A percentile compares a stretch with the other conserved stretches of the same genome.
These are phyloP conservation scores for Pocillopora damicornis DNA, from an alignment of 64 coral and sea anemone genomes.

Conservation along the genomic window DNA sequence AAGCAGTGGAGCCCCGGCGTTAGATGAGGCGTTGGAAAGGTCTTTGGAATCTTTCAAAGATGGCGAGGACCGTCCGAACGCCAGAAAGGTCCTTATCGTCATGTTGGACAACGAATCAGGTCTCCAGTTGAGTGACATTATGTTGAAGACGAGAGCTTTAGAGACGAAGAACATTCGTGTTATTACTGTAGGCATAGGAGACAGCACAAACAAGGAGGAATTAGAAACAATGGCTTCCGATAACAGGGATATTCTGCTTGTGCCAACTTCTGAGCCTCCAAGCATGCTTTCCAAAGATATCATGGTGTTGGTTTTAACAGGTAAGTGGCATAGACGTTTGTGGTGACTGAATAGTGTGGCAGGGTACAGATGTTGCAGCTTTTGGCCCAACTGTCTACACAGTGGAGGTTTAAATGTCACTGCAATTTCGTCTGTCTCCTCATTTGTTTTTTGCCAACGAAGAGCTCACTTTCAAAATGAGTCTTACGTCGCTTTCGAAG, in stretches of 20 bases:
- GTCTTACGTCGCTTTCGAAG: no score
- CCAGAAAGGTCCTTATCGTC: constrained; percentile 71
- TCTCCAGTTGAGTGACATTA: constrained; percentile 20
- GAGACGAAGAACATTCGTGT: constrained; percentile 28
- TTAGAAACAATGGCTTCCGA: constrained; percentile 46
- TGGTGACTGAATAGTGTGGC: no score
- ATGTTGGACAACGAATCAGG: constrained; percentile 63
- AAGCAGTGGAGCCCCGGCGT: constrained; percentile 30
- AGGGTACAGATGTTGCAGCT: no score
- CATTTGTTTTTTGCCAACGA: no score
- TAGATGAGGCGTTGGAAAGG: constrained; percentile 64
- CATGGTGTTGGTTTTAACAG: constrained; percentile 51
- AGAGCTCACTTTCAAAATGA: no score
- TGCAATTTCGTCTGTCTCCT: no score
- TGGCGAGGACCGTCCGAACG: constrained; percentile 35
- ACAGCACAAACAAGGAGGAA: constrained; percentile 28
- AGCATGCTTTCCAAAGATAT: constrained; percentile 55
- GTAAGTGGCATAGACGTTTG: constrained; percentile 11
- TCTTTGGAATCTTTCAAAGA: constrained; percentile 43
- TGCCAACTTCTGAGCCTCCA: constrained; percentile 26
- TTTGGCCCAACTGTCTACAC: no score
- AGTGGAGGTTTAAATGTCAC: no score
- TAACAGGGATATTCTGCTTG: constrained; percentile 43
- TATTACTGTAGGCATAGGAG: constrained; percentile 75
- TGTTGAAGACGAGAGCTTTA: constrained; percentile 22